Base-by-base conservation (phyloP, 2,888 invertebrate genomes). In the Andrena marginata region DNA sequence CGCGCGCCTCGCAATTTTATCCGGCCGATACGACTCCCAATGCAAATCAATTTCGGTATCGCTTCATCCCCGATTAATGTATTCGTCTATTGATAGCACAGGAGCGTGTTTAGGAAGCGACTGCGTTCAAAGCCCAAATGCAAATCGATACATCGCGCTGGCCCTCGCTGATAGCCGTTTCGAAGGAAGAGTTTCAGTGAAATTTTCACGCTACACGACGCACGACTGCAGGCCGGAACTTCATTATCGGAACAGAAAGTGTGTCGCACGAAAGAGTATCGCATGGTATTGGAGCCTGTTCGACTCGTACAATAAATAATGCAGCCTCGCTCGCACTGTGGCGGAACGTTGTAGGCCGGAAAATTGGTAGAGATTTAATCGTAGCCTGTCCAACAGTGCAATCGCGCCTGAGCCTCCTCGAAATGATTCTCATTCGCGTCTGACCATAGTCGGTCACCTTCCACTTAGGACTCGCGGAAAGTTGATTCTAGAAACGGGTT, bases 41-140 rank as follows among this genome's bases (percentile, higher is more conserved):
- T 89, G 83, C 79, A 85, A 85, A 82, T 85, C 86, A 83, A 84
- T 88, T 85, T 88, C 71, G 64, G 71, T 59, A 76, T 81, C 80
- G 82, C 74, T 81, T 82, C 85, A 84, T 89, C 80, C 73, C 62
- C 63, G 84, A 87, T 89, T 89, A 88, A 89, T 90, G 85, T 87
- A 89, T 85, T 87, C 87, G 85, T 75, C 84, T 67, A 78, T 80
- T 54, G 72, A 65, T 62, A 64, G 76, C 84, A 42, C 26, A 62
- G 82, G 42, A 42, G 42, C 16, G 71, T 82, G 85, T 86, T 88
- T 86, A 86, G 84, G 70, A 59, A 70, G 68, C 74, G 70, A 26
- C 56, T 29, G 23, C 51, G 79, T 68, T 87, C 87, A 87, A 87
- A 87, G 87, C 80, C 49, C 33, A 35, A 59, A 87, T 88, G 87